These are phyloP conservation scores for Sipunculus nudus DNA, from an alignment of 2,888 invertebrate species.

Conservation along the genomic window DNA sequence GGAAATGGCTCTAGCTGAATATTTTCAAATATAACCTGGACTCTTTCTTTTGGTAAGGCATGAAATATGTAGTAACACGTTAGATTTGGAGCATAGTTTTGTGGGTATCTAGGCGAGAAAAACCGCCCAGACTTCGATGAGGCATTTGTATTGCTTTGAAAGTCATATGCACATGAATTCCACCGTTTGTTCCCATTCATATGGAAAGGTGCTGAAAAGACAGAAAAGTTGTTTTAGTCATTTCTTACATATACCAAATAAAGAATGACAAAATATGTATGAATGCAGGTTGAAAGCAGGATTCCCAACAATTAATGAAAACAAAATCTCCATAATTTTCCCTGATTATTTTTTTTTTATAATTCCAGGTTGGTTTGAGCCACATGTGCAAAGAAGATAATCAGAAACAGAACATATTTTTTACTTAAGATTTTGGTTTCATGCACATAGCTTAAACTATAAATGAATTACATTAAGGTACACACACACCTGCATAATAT, in stretches of 20 bases:
- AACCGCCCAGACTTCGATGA: conserved; percentile 56
- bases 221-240: not conserved
- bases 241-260: not conserved
- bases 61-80: conserved; percentile 66
- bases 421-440: too few relatives aligned
- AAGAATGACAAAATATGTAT: not conserved
- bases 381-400: too few relatives aligned
- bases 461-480: too few relatives aligned
- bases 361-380: too few relatives aligned
- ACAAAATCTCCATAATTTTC: too few relatives aligned
- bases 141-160: conserved; percentile 48
- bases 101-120: conserved; percentile 63
- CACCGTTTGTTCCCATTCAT: conserved; percentile 47
- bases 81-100: conserved; percentile 63
- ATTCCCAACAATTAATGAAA: not conserved
- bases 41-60: conserved; percentile 58
- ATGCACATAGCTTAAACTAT: too few relatives aligned
- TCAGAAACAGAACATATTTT: too few relatives aligned
- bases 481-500: too few relatives aligned
- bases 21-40: conserved; percentile 58
- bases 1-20: conserved; percentile 59
- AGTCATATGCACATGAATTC: conserved; percentile 58
- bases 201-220: conserved; percentile 51
- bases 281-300: not conserved
- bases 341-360: too few relatives aligned